These are phyloP conservation scores for Fregata magnificens DNA, from an alignment of 2,113 vertebrate species.

Conservation along the genomic window DNA sequence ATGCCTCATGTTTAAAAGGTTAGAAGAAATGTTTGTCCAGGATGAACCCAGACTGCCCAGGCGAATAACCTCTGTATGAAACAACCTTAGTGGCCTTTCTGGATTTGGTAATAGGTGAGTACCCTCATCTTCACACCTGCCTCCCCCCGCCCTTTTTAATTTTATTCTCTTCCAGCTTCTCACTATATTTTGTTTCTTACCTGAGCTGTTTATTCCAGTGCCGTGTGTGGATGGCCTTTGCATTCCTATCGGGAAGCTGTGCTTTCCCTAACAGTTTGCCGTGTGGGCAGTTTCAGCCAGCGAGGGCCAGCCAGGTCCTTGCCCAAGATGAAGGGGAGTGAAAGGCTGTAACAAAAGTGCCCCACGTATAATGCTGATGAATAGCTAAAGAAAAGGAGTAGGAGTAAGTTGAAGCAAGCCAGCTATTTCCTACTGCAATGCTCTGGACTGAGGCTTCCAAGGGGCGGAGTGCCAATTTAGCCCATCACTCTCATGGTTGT, in stretches of 20 bases:
- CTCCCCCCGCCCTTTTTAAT: fast-evolving
- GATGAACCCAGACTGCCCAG: not conserved
- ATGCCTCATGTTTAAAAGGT: not conserved
- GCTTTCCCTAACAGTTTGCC: not conserved
- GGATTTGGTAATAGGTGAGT: not conserved
- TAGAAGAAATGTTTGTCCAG: not conserved
- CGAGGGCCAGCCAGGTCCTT: not conserved
- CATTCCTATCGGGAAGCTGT: not conserved
- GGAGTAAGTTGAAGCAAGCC: not conserved
- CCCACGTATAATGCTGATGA: not conserved
- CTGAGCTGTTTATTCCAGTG: not conserved
- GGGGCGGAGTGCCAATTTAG: not conserved
- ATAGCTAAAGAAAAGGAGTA: not conserved
- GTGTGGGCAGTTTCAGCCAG: not conserved
- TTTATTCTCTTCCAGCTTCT: not conserved
- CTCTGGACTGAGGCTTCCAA: not conserved
- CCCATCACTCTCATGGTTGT: not conserved
- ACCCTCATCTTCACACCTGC: not conserved
- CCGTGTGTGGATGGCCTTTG: fast-evolving
- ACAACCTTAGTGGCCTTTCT: not conserved
- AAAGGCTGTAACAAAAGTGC: not conserved
- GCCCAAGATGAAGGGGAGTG: not conserved
- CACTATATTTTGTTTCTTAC: not conserved
- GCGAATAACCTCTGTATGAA: not conserved
- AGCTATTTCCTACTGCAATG: not conserved